Percentiles rank a stretch among this genome's conserved stretches.
phyloP scores from a whole-genome alignment of 2,113 vertebrate species.

The Rhinoptilus africanus region DNA sequence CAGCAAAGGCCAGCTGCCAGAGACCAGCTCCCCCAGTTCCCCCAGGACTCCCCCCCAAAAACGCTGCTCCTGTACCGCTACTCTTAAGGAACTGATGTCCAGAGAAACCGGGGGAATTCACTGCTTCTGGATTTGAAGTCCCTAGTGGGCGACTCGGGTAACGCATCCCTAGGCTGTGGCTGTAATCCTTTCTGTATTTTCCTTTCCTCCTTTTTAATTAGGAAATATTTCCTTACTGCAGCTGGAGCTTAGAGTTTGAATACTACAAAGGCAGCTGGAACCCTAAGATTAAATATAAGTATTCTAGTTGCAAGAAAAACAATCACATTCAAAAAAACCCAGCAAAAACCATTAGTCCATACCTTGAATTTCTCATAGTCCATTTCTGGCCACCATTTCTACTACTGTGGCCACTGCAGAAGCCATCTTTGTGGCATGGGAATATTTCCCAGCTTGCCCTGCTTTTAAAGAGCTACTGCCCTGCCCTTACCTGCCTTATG shows the following conservation, averaged over 20 bases:
- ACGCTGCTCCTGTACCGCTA: neutral
- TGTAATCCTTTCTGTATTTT: neutral
- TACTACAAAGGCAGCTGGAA: neutral
- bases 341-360: rapidly evolving
- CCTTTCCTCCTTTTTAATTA: neutral
- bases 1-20: neutral
- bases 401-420: rapidly evolving
- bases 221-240: neutral
- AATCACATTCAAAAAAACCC: neutral
- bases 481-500: neutral
- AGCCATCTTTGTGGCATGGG: neutral
- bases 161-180: neutral
- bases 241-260: neutral
- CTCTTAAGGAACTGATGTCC: neutral
- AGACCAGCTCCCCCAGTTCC: neutral
- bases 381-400: neutral
- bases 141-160: neutral
- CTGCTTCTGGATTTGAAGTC: neutral
- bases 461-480: neutral
- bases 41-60: neutral
- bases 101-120: neutral
- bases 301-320: neutral
- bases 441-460: neutral
- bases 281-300: neutral
- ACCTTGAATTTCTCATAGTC: neutral